Percentiles rank a stretch among this genome's conserved stretches.
Conservation (phyloP, 2,888 invertebrate genomes). For the Eilema depressum region DNA sequence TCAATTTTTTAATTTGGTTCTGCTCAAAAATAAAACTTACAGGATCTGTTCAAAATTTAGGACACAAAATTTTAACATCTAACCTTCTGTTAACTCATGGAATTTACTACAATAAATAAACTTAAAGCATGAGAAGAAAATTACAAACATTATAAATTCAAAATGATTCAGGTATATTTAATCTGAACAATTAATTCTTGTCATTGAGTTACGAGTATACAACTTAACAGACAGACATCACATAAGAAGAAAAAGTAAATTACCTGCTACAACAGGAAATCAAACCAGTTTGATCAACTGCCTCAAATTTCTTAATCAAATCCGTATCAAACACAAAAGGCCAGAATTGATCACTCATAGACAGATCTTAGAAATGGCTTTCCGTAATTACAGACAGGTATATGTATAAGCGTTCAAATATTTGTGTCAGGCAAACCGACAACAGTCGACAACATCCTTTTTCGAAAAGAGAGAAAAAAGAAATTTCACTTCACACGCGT, state of each 20-base stretch:
- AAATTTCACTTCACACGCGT: conserved; percentile 80
- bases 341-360: conserved; percentile 13
- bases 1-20: no score
- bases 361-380: conserved; percentile 40
- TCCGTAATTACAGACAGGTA: conserved; percentile 36
- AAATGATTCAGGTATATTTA: no score
- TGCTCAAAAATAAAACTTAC: no score
- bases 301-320: conserved; percentile 23
- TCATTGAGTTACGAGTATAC: background rate
- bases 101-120: no score
- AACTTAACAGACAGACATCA: background rate
- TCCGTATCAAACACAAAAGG: conserved; percentile 18
- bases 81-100: no score
- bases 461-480: conserved; percentile 69
- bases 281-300: background rate
- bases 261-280: background rate
- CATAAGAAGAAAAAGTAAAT: background rate
- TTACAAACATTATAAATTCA: no score
- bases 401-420: conserved; percentile 57
- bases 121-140: no score
- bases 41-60: no score
- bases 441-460: conserved; percentile 75
- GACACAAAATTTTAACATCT: no score
- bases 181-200: background rate
- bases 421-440: conserved; percentile 72